These are phyloP conservation scores for Anguilla marmorata DNA, from an alignment of 2,797 vertebrate genomes.

Conservation along the genomic window DNA sequence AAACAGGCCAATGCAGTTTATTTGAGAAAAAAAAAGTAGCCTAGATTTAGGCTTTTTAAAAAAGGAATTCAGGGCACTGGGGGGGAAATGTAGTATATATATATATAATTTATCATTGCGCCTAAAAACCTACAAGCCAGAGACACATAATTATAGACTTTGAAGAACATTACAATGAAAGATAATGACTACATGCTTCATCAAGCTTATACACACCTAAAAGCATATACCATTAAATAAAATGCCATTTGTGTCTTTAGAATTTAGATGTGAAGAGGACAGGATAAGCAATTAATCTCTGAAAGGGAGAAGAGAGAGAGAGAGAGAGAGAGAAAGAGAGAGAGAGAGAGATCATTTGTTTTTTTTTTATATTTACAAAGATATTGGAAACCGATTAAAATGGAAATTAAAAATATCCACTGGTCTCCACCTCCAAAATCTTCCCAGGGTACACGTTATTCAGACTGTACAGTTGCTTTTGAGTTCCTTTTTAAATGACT, in stretches of 20 bases:
- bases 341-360: background rate
- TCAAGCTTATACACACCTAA: constrained; percentile 10
- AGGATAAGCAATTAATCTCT: background rate
- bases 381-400: background rate
- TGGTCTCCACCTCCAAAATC: background rate
- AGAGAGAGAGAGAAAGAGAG: background rate
- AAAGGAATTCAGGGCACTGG: background rate
- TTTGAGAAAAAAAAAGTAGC: too few relatives aligned
- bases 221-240: constrained; percentile 6
- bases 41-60: background rate
- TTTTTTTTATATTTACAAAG: background rate
- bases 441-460: background rate
- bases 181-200: constrained; percentile 24
- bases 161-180: constrained; percentile 23
- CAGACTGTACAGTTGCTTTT: background rate
- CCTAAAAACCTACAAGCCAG: constrained; percentile 23
- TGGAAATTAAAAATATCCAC: background rate
- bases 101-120: background rate
- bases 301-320: background rate
- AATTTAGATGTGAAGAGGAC: constrained; percentile 6
- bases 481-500: background rate
- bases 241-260: background rate
- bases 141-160: constrained; percentile 13
- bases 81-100: background rate
- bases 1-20: background rate